These are phyloP conservation scores for Osmerus eperlanus DNA, from an alignment of 2,113 vertebrate genomes.

Conservation along the genomic window DNA sequence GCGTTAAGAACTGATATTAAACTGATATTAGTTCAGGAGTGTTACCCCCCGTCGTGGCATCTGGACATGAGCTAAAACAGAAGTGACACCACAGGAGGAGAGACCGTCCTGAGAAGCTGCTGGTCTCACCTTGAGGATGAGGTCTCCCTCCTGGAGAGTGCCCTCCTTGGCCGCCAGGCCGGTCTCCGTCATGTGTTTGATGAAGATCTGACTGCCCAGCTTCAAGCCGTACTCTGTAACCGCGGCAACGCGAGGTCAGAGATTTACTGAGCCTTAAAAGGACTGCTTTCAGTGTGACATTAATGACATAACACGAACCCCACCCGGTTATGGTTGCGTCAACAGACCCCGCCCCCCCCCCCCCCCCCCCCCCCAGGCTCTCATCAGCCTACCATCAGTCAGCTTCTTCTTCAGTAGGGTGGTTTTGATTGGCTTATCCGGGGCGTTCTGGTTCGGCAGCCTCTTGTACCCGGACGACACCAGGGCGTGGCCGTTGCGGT, in stretches of 20 bases:
- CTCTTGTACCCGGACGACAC: conserved; percentile 87
- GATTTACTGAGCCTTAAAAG: conserved; percentile 9
- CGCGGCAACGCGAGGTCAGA: too few relatives aligned
- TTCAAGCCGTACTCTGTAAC: conserved; percentile 92
- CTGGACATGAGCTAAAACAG: not conserved
- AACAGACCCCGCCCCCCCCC: too few relatives aligned
- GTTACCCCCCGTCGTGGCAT: not conserved
- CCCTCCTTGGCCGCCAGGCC: conserved; percentile 82
- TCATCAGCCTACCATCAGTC: conserved; percentile 75
- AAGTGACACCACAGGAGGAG: not conserved
- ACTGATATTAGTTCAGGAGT: too few relatives aligned
- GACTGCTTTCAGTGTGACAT: not conserved
- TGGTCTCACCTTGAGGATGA: conserved; percentile 85
- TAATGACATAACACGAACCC: too few relatives aligned
- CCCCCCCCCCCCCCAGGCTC: too few relatives aligned
- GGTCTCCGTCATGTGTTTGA: conserved; percentile 90
- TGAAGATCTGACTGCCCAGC: conserved; percentile 95
- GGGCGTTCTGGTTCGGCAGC: conserved; percentile 69
- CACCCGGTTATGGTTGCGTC: too few relatives aligned
- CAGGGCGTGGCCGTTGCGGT: conserved; percentile 65
- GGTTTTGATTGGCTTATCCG: conserved; percentile 75
- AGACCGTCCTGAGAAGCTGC: not conserved
- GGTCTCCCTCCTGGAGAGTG: conserved; percentile 89
- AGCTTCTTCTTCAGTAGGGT: conserved; percentile 80
- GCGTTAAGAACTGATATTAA: too few relatives aligned